Conservation (phyloP, 2,797 vertebrate genomes). For the Podarcis lilfordi region DNA sequence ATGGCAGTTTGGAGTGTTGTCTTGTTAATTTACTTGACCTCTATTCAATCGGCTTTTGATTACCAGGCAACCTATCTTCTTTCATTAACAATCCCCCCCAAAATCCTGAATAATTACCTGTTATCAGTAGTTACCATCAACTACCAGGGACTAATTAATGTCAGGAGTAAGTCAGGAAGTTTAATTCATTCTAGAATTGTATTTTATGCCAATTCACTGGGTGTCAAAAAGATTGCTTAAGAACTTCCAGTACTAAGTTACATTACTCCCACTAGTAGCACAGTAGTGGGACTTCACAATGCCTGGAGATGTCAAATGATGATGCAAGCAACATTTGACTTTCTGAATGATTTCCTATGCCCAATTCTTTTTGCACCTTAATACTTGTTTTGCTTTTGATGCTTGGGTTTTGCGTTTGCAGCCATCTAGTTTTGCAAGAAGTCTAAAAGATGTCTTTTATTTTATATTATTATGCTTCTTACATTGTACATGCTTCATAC, state of each 20-base stretch:
- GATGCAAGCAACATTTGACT: neutral
- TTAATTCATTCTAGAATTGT: conserved; percentile 7
- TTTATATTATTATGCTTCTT: conserved; percentile 16
- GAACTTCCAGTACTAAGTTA: conserved; percentile 10
- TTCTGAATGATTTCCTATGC: conserved; percentile 23
- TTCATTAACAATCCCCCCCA: conserved; percentile 33
- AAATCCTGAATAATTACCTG: conserved; percentile 38
- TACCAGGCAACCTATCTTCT: conserved; percentile 17
- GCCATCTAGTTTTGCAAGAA: neutral
- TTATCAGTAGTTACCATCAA: conserved; percentile 42
- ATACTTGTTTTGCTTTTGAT: conserved; percentile 39
- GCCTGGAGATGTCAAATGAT: neutral
- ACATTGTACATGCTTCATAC: neutral
- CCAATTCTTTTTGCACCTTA: conserved; percentile 15
- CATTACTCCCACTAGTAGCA: neutral
- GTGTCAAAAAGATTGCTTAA: conserved; percentile 1
- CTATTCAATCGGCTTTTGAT: conserved; percentile 41
- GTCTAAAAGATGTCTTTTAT: conserved; percentile 6
- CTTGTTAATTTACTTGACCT: conserved; percentile 30
- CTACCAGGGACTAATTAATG: conserved; percentile 47
- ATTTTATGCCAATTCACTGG: neutral
- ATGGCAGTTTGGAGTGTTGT: conserved; percentile 29
- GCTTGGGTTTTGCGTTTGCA: conserved; percentile 13
- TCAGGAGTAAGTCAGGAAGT: conserved; percentile 30
- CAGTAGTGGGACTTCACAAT: conserved; percentile 3